Percentiles rank a stretch among this genome's conserved stretches.
These are phyloP conservation scores for Sphinx pinastri DNA, from an alignment of 2,888 invertebrate genomes.

Conservation along the genomic window DNA sequence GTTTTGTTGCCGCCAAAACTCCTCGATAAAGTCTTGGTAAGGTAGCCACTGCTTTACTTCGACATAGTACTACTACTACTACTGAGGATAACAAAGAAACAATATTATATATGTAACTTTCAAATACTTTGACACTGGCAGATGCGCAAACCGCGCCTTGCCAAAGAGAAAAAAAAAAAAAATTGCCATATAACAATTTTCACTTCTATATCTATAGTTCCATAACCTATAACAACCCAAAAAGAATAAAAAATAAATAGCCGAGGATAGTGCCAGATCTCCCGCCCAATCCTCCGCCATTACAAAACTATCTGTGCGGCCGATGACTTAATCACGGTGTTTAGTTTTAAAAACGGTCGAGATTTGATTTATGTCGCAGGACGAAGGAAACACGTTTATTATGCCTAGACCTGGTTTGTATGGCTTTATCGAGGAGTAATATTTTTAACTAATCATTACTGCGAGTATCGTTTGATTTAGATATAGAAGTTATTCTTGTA, in stretches of 20 bases:
- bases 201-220: no score
- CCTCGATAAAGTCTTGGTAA: no score
- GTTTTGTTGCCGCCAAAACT: no score
- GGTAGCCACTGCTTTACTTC: no score
- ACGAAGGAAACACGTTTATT: conserved; percentile 31
- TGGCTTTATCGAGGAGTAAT: not conserved
- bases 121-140: no score
- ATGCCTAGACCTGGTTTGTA: conserved; percentile 22
- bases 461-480: conserved; percentile 9
- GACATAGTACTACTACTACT: no score
- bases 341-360: conserved; percentile 44
- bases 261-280: not conserved
- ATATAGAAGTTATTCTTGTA: not conserved
- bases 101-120: no score
- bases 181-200: no score
- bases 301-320: conserved; percentile 46
- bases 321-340: conserved; percentile 49
- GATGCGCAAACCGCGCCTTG: no score
- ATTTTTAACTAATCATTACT: conserved; percentile 25
- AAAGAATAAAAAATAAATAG: not conserved
- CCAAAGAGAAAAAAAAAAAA: no score
- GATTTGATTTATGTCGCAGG: conserved; percentile 54
- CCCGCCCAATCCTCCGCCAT: conserved; percentile 24
- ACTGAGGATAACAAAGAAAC: no score
- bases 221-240: not conserved